Conservation (phyloP, 2,113 vertebrate species). For the Cynoglossus semilaevis region DNA sequence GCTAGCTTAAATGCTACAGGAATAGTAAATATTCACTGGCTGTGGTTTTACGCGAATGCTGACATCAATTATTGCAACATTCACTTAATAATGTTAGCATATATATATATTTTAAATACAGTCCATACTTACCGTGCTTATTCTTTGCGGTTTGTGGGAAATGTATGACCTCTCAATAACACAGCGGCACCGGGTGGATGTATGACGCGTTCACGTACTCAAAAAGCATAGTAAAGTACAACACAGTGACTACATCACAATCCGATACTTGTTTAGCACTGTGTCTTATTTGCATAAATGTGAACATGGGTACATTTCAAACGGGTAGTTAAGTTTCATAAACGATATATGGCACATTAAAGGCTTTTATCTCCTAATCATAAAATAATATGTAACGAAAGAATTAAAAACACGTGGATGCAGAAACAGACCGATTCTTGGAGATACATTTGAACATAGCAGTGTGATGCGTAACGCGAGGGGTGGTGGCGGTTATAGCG, state of each 20-base stretch:
- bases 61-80: too few relatives aligned
- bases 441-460: not conserved
- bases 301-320: too few relatives aligned
- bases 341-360: too few relatives aligned
- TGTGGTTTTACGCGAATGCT: too few relatives aligned
- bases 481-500: slow-evolving; percentile 11
- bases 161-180: slow-evolving; percentile 71
- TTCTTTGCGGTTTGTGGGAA: slow-evolving; percentile 12
- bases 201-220: not conserved
- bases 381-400: too few relatives aligned
- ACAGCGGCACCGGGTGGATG: slow-evolving; percentile 31
- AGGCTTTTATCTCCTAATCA: too few relatives aligned
- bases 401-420: not conserved
- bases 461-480: not conserved
- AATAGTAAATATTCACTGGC: too few relatives aligned
- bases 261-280: too few relatives aligned
- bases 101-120: not conserved
- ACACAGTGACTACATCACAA: accelerated
- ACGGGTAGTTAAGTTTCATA: too few relatives aligned
- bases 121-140: slow-evolving; percentile 34
- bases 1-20: too few relatives aligned
- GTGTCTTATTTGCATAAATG: too few relatives aligned
- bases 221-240: slow-evolving; percentile 3
- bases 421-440: not conserved
- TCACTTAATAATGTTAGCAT: too few relatives aligned